A percentile compares a stretch with the other conserved stretches of the same genome.
Evolutionary conservation across 2,888 invertebrate species (phyloP).

Genomic region (Dascillus cervinus): DNA sequence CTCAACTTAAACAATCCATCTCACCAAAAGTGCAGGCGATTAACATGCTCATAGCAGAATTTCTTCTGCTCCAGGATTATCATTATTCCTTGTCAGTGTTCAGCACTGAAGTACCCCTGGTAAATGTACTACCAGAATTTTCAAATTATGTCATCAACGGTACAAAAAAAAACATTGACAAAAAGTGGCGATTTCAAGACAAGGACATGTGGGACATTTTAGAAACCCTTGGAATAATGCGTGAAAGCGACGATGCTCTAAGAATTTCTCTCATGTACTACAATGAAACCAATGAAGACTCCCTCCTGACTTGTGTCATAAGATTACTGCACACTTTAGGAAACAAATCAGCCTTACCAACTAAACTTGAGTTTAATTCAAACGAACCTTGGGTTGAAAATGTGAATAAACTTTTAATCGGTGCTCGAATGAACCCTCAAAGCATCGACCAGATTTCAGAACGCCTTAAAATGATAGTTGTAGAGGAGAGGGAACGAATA

Average conservation of each 20-base stretch:
- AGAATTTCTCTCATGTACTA: constrained; percentile 21
- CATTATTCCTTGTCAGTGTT: constrained; percentile 54
- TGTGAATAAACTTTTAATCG: constrained; percentile 5
- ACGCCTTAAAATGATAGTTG: constrained; percentile 1
- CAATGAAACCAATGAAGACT: constrained; percentile 11
- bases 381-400: constrained; percentile 4
- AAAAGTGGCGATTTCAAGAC: constrained; percentile 39
- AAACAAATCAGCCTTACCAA: background rate
- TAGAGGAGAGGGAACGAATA: constrained; percentile 6
- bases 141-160: constrained; percentile 23
- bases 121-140: constrained; percentile 47
- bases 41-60: constrained; percentile 54
- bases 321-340: constrained; percentile 8
- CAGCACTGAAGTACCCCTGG: constrained; percentile 51
- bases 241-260: constrained; percentile 19
- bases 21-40: constrained; percentile 52
- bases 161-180: constrained; percentile 3
- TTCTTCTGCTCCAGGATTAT: constrained; percentile 50
- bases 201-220: constrained; percentile 47
- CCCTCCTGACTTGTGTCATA: constrained; percentile 25
- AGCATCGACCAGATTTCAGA: constrained; percentile 10
- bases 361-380: background rate
- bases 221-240: constrained; percentile 28
- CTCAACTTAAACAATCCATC: constrained; percentile 33
- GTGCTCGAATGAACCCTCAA: constrained; percentile 1